Evolutionary conservation across 2,797 vertebrate genomes (phyloP).

Genomic region (Gambelia wislizenii): DNA sequence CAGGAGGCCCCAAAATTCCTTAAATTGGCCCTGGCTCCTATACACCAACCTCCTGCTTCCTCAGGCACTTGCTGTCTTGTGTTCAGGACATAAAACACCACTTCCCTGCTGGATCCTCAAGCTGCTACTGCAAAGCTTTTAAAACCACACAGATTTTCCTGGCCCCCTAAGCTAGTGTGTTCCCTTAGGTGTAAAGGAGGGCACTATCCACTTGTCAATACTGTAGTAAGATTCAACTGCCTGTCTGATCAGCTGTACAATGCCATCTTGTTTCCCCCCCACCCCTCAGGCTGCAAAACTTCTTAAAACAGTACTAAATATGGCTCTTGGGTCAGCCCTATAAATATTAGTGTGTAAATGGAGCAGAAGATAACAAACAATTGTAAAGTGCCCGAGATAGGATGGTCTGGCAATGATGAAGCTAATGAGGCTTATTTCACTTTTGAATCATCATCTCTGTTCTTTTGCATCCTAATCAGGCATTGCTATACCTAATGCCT

Average conservation of each 20-base stretch:
- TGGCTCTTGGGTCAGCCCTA: too few relatives aligned
- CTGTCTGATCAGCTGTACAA: neutral
- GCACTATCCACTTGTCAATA: neutral
- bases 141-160: neutral
- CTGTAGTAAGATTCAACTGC: neutral
- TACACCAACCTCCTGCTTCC: too few relatives aligned
- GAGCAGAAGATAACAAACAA: neutral
- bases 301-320: neutral
- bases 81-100: too few relatives aligned
- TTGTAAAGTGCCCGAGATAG: neutral
- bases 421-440: neutral
- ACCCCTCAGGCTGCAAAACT: neutral
- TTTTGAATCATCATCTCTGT: neutral
- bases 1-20: too few relatives aligned
- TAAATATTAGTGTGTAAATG: neutral
- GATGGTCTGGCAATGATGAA: neutral
- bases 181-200: neutral
- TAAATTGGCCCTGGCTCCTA: too few relatives aligned
- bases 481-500: neutral
- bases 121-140: neutral
- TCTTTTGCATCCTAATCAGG: constrained; percentile 23
- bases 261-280: neutral
- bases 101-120: neutral
- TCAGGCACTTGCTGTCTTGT: too few relatives aligned
- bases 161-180: neutral